Percentiles rank a stretch among this genome's conserved stretches.
Conservation (phyloP, 1,140 invertebrate species). For the Trinorchestia longiramus region DNA sequence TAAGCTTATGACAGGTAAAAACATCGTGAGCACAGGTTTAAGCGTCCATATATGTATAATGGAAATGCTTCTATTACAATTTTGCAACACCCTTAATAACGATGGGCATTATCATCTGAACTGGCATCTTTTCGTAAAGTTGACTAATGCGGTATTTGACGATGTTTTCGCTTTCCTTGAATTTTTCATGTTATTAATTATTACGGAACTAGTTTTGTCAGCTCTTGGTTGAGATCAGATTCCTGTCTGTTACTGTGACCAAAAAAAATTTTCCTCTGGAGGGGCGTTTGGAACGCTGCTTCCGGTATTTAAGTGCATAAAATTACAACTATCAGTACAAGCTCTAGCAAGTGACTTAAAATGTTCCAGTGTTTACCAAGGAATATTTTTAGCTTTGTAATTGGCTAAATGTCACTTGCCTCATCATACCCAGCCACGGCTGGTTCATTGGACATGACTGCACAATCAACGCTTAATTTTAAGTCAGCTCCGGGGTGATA, state of each 20-base stretch:
- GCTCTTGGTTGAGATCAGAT: not conserved
- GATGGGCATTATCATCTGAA: too few species aligned
- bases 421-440: not conserved
- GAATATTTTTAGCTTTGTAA: not conserved
- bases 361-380: not conserved
- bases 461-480: not conserved
- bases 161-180: too few species aligned
- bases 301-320: not conserved
- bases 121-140: too few species aligned
- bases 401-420: not conserved
- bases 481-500: not conserved
- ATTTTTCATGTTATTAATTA: not conserved
- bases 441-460: not conserved
- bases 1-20: too few species aligned
- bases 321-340: too few species aligned
- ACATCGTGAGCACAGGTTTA: too few species aligned
- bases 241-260: not conserved
- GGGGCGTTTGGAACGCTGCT: too few species aligned
- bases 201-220: not conserved
- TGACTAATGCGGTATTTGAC: too few species aligned
- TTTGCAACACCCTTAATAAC: too few species aligned
- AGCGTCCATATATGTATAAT: too few species aligned
- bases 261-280: not conserved
- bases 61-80: too few species aligned
- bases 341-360: not conserved